These are phyloP conservation scores for Megalops cyprinoides DNA, from an alignment of 2,797 vertebrate species.

Conservation along the genomic window DNA sequence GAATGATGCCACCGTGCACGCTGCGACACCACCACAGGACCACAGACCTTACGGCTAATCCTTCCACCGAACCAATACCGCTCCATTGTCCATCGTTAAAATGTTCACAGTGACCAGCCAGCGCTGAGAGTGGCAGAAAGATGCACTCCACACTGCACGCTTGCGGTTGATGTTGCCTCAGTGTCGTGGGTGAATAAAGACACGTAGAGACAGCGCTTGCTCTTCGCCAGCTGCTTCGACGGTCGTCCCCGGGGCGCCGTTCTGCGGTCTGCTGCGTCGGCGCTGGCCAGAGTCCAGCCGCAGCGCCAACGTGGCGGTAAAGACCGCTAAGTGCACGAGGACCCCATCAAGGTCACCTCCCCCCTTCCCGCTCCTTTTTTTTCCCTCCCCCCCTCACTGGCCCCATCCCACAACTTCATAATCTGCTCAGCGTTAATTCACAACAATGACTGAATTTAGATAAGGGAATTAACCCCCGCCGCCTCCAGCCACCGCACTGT, in stretches of 20 bases:
- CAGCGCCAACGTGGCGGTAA: not conserved
- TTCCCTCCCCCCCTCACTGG: not conserved
- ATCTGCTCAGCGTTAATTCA: not conserved
- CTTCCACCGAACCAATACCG: no score
- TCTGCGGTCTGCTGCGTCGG: not conserved
- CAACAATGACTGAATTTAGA: not conserved
- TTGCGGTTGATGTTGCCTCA: not conserved
- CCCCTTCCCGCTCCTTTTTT: no score
- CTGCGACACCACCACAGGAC: no score
- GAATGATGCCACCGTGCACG: no score
- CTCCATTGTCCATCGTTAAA: not conserved
- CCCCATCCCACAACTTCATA: not conserved
- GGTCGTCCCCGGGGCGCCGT: not conserved
- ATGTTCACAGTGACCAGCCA: not conserved
- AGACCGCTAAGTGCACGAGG: not conserved
- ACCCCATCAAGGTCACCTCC: not conserved
- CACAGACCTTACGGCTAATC: no score
- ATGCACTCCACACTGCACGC: no score
- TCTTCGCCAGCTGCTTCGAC: not conserved
- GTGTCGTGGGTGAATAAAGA: not conserved
- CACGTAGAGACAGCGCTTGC: not conserved
- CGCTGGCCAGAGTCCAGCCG: not conserved
- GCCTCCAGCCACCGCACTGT: conserved; percentile 14
- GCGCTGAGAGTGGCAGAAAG: not conserved
- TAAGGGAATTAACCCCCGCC: conserved; percentile 19